These are phyloP conservation scores for Dynastes tityus DNA, from an alignment of 2,888 invertebrate genomes.

Conservation along the genomic window DNA sequence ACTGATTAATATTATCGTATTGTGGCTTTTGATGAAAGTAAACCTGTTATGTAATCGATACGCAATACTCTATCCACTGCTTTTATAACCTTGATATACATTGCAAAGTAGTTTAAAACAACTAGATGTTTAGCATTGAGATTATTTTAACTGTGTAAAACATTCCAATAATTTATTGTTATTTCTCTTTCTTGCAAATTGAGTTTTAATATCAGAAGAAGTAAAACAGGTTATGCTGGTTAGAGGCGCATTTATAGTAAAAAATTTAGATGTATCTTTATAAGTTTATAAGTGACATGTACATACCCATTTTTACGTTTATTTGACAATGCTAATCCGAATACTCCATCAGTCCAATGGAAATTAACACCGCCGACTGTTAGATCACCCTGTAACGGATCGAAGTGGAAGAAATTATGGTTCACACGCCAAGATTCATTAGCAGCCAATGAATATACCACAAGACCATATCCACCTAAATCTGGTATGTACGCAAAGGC, in stretches of 20 bases:
- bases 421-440: conserved; percentile 85
- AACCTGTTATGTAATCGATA: not conserved
- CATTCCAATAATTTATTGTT: too few species aligned
- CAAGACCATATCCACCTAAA: conserved; percentile 81
- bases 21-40: not conserved
- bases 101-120: not conserved
- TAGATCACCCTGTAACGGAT: conserved; percentile 84
- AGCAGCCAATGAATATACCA: conserved; percentile 83
- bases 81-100: not conserved
- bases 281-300: too few species aligned
- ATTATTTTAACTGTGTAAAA: not conserved
- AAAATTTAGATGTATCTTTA: too few species aligned
- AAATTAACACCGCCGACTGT: conserved; percentile 85
- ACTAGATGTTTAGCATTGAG: not conserved
- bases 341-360: conserved; percentile 91
- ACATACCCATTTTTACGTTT: conserved; percentile 73
- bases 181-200: too few species aligned
- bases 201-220: conserved; percentile 1
- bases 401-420: conserved; percentile 89
- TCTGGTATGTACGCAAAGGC: conserved; percentile 87
- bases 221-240: not conserved
- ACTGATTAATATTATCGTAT: too few species aligned
- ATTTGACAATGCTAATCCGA: conserved; percentile 79
- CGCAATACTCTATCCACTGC: not conserved
- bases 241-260: too few species aligned